A percentile compares a stretch with the other conserved stretches of the same genome.
These are phyloP conservation scores for Eristalinus aeneus DNA, from an alignment of 2,888 invertebrate genomes.

Conservation along the genomic window DNA sequence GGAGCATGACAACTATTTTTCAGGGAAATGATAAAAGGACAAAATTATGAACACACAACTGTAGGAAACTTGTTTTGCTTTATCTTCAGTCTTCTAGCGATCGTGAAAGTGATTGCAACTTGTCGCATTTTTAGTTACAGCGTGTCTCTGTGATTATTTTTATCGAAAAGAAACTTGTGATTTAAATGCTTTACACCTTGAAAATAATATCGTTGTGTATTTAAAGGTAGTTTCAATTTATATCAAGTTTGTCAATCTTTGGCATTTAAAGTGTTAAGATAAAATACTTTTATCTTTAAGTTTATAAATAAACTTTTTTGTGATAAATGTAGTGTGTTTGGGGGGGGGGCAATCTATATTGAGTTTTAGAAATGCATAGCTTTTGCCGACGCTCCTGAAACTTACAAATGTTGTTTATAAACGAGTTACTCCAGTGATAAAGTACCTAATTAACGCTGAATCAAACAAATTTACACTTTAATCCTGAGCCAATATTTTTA, in stretches of 20 bases:
- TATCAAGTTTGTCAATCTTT: too few relatives aligned
- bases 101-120: constrained; percentile 59
- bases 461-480: not conserved
- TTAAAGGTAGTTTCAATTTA: not conserved
- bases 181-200: not conserved
- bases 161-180: not conserved
- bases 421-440: not conserved
- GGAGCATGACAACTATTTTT: not conserved
- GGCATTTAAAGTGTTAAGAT: too few relatives aligned
- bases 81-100: constrained; percentile 46
- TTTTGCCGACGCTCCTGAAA: not conserved
- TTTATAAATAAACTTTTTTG: too few relatives aligned
- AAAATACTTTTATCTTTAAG: too few relatives aligned
- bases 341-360: too few relatives aligned
- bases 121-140: not conserved
- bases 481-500: constrained; percentile 2
- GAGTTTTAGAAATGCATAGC: not conserved
- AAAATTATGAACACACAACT: constrained; percentile 32
- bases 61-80: constrained; percentile 34
- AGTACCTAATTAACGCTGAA: not conserved
- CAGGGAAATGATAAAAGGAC: constrained; percentile 30
- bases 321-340: too few relatives aligned
- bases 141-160: not conserved
- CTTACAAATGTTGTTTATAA: not conserved
- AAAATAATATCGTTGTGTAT: not conserved